These are phyloP conservation scores for Microcaecilia unicolor DNA, from an alignment of 2,797 vertebrate genomes.

Conservation along the genomic window DNA sequence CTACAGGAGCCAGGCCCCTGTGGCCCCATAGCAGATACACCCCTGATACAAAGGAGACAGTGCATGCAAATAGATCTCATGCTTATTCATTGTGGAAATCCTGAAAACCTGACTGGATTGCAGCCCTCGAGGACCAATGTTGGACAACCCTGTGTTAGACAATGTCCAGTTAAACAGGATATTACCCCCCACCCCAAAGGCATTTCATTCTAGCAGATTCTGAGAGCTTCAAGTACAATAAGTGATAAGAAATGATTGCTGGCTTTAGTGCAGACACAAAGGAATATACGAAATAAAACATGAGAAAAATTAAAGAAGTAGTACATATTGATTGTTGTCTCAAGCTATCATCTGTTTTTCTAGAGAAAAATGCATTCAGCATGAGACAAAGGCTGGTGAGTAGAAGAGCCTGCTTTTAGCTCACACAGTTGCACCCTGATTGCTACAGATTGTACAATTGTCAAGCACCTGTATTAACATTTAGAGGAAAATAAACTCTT, in stretches of 20 bases:
- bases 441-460: constrained; percentile 16
- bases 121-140: no score
- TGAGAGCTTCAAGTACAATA: constrained; percentile 53
- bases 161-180: constrained; percentile 22
- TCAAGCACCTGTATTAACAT: constrained; percentile 13
- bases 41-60: no score
- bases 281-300: constrained; percentile 18
- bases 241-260: constrained; percentile 21
- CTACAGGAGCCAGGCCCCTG: no score
- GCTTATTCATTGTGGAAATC: no score
- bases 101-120: no score
- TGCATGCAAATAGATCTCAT: no score
- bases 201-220: constrained; percentile 42
- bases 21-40: no score
- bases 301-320: no score
- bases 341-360: background rate
- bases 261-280: constrained; percentile 40
- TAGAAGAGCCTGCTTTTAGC: constrained; percentile 18
- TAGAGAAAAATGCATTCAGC: constrained; percentile 14
- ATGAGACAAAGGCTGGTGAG: constrained; percentile 25
- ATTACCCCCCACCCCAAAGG: constrained; percentile 23
- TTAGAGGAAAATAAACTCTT: constrained; percentile 89
- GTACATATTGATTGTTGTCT: constrained; percentile 5
- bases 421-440: constrained; percentile 22
- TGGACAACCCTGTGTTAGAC: no score